These are phyloP conservation scores for Limnodromus scolopaceus DNA, from an alignment of 2,797 vertebrate genomes.

Conservation along the genomic window DNA sequence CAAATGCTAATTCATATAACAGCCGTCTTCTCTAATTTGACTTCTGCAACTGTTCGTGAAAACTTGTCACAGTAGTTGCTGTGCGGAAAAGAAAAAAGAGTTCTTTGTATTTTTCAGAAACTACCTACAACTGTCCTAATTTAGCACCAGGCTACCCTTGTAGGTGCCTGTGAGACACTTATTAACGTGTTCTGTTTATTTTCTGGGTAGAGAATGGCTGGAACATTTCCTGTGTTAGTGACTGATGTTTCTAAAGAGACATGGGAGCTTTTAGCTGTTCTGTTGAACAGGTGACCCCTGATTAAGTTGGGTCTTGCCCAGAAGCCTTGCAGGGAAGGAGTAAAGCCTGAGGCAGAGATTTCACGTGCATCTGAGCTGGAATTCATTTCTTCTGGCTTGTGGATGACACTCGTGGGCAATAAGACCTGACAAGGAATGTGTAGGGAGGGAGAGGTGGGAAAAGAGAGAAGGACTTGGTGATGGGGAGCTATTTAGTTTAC, in stretches of 20 bases:
- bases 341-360: not conserved
- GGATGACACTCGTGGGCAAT: not conserved
- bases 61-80: not conserved
- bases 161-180: not conserved
- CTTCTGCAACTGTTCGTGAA: not conserved
- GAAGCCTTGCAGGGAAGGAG: not conserved
- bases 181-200: not conserved
- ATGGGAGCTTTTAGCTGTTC: not conserved
- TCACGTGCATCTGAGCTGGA: not conserved
- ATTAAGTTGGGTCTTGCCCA: conserved; percentile 14
- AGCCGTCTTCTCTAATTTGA: not conserved
- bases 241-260: not conserved
- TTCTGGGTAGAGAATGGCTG: not conserved
- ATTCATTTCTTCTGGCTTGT: not conserved
- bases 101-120: not conserved
- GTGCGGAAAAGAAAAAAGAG: not conserved
- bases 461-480: not conserved
- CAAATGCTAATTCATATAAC: not conserved
- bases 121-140: not conserved
- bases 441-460: not conserved
- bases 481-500: not conserved
- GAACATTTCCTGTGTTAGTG: not conserved
- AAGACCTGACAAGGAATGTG: not conserved
- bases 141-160: not conserved
- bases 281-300: conserved; percentile 5